Evolutionary conservation across 2,888 invertebrate genomes (phyloP).

Genomic region (Sesia bembeciformis): DNA sequence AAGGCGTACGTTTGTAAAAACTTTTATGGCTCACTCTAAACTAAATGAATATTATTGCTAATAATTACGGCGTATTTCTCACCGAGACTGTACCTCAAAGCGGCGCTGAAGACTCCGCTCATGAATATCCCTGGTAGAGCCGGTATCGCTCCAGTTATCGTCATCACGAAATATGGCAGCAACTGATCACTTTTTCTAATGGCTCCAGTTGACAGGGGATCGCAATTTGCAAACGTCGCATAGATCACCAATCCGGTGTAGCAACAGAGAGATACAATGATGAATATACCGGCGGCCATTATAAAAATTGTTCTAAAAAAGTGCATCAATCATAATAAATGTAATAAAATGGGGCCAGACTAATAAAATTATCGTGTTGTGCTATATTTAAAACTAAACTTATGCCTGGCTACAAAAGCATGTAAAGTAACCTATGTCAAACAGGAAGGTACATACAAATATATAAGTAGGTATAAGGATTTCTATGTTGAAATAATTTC

Average conservation of each 20-base stretch:
- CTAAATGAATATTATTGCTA: background rate
- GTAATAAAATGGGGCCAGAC: too few species aligned
- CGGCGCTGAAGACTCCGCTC: slow-evolving; percentile 90
- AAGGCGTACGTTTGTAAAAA: too few species aligned
- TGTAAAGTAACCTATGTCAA: too few species aligned
- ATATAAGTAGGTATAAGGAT: too few species aligned
- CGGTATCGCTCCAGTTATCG: slow-evolving; percentile 80
- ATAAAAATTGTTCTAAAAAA: slow-evolving; percentile 80
- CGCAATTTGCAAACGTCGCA: slow-evolving; percentile 88
- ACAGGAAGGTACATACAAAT: too few species aligned
- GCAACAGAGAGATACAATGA: slow-evolving; percentile 84
- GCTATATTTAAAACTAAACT: too few species aligned
- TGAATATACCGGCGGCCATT: slow-evolving; percentile 84
- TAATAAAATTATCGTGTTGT: too few species aligned
- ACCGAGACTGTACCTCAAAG: slow-evolving; percentile 77
- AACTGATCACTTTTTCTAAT: slow-evolving; percentile 83
- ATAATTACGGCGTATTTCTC: background rate
- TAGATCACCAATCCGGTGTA: slow-evolving; percentile 91
- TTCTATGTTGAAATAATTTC: too few species aligned
- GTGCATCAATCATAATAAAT: too few species aligned
- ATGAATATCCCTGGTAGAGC: slow-evolving; percentile 90
- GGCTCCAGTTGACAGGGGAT: slow-evolving; percentile 84
- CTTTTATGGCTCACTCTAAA: background rate
- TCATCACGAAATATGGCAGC: slow-evolving; percentile 88
- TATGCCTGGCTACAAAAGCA: too few species aligned